Evolutionary conservation across 2,113 vertebrate genomes (phyloP).

Genomic region (human (Homo sapiens)): DNA sequence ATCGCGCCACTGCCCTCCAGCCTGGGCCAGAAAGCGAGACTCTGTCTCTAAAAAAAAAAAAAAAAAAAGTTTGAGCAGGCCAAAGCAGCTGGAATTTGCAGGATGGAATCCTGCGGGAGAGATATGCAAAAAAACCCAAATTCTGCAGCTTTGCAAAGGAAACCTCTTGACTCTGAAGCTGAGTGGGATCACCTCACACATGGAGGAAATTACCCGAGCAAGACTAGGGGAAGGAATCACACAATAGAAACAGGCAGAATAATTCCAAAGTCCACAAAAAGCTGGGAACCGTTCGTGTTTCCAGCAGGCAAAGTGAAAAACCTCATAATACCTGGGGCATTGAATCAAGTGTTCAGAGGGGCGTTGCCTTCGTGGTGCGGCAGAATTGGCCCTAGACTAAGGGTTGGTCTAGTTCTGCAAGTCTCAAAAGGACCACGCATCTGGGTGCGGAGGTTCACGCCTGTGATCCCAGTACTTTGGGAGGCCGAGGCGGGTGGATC

Average conservation of each 20-base stretch:
- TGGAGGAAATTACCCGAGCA: not conserved
- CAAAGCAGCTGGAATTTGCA: not conserved
- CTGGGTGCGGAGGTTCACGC: accelerated
- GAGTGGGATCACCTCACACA: not conserved
- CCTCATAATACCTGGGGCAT: not conserved
- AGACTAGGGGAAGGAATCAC: not conserved
- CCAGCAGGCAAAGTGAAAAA: not conserved
- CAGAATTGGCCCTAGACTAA: not conserved
- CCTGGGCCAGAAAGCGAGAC: too few species aligned
- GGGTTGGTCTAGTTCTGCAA: not conserved
- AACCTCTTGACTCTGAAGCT: not conserved
- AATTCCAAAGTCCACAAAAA: not conserved
- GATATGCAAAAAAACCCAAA: not conserved
- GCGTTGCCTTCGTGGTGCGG: not conserved
- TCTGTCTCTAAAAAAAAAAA: too few species aligned
- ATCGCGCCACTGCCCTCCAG: too few species aligned
- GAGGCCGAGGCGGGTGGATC: accelerated
- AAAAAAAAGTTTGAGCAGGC: too few species aligned
- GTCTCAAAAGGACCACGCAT: not conserved
- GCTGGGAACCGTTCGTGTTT: not conserved
- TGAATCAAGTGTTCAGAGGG: not conserved
- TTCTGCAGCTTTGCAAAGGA: not conserved
- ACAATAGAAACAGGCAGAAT: not conserved
- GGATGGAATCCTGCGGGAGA: not conserved
- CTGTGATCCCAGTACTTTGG: too few species aligned